Conservation (phyloP, 2,113 vertebrate species). For the Actenoides lindsayi region DNA sequence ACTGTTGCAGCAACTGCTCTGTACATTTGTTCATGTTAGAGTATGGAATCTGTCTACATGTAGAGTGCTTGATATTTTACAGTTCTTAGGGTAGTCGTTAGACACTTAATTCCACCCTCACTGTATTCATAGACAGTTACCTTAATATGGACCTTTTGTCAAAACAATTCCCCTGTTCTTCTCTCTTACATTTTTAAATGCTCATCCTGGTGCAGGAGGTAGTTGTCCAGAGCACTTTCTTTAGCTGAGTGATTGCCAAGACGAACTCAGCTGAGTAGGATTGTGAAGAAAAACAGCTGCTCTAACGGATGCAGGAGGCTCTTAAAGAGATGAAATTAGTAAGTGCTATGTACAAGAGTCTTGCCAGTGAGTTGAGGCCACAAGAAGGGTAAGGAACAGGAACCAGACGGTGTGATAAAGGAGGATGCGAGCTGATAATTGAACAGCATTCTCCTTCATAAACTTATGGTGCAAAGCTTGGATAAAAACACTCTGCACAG, state of each 20-base stretch:
- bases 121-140: background rate
- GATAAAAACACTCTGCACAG: too few species aligned
- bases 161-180: background rate
- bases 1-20: background rate
- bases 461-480: too few species aligned
- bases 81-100: background rate
- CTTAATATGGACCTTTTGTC: background rate
- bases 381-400: background rate
- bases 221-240: background rate
- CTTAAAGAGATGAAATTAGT: background rate
- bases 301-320: background rate
- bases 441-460: background rate
- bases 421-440: background rate
- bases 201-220: background rate
- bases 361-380: background rate
- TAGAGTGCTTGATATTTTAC: fast-evolving
- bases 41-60: background rate
- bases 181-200: background rate
- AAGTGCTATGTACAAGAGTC: background rate
- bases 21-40: background rate
- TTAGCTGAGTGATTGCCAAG: background rate
- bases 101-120: background rate
- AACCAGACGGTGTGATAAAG: background rate
- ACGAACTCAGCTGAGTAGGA: background rate
- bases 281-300: conserved; percentile 45